These are phyloP conservation scores for Tachystola acroxantha DNA, from an alignment of 2,888 invertebrate species.

Conservation along the genomic window DNA sequence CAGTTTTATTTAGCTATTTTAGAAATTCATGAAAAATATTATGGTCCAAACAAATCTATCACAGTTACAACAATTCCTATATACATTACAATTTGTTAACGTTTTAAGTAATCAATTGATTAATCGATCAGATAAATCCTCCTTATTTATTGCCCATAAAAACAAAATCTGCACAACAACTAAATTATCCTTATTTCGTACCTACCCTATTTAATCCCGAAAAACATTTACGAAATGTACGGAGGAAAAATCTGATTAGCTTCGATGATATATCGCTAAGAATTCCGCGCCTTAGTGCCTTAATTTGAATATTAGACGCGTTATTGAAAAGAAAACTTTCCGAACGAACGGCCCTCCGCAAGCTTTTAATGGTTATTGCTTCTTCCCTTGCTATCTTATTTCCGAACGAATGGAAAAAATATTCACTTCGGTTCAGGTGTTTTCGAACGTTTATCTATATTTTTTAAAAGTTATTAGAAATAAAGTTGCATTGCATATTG, in stretches of 20 bases:
- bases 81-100: no score
- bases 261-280: slow-evolving; percentile 70
- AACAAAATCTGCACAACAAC: slow-evolving; percentile 36
- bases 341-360: slow-evolving; percentile 57
- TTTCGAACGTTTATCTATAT: slow-evolving; percentile 13
- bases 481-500: not conserved
- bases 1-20: no score
- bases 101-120: not conserved
- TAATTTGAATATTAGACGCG: slow-evolving; percentile 78
- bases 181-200: slow-evolving; percentile 31
- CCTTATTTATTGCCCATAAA: slow-evolving; percentile 7
- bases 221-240: slow-evolving; percentile 53
- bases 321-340: slow-evolving; percentile 77
- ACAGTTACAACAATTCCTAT: no score
- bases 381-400: slow-evolving; percentile 46
- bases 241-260: slow-evolving; percentile 67
- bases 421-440: slow-evolving; percentile 40
- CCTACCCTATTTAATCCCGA: slow-evolving; percentile 50
- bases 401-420: slow-evolving; percentile 32
- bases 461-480: not conserved
- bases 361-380: slow-evolving; percentile 75
- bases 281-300: slow-evolving; percentile 66
- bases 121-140: not conserved
- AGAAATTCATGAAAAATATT: no score
- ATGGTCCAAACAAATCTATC: no score